A percentile compares a stretch with the other conserved stretches of the same genome.
These are phyloP conservation scores for Odontamblyopus rebecca DNA, from an alignment of 2,797 vertebrate species.

Conservation along the genomic window DNA sequence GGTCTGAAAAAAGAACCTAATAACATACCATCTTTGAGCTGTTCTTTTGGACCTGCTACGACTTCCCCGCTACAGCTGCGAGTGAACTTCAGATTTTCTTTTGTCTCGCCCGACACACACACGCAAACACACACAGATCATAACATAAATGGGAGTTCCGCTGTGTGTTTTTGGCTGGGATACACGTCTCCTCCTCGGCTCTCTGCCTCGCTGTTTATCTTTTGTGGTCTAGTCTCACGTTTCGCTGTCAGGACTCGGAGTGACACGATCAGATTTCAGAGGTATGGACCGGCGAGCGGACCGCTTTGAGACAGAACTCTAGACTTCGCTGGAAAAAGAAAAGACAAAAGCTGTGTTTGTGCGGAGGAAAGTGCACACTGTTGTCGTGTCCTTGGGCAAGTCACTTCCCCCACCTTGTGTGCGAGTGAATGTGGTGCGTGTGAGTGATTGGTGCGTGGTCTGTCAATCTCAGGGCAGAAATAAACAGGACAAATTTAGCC, in stretches of 20 bases:
- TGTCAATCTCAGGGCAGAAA: no score
- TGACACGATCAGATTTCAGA: conserved; percentile 39
- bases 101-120: conserved; percentile 29
- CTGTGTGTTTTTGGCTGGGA: conserved; percentile 48
- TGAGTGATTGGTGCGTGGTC: no score
- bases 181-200: conserved; percentile 52
- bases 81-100: conserved; percentile 42
- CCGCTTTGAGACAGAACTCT: conserved; percentile 37
- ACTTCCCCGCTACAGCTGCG: conserved; percentile 25
- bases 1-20: no score
- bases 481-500: no score
- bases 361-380: conserved; percentile 6
- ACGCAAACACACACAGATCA: conserved; percentile 1
- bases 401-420: no score
- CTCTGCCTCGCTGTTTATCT: conserved; percentile 38
- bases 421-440: no score
- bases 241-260: conserved; percentile 39
- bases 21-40: no score
- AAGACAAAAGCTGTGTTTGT: conserved; percentile 22
- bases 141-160: conserved; percentile 50
- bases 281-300: background rate
- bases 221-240: conserved; percentile 44
- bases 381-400: background rate
- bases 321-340: conserved; percentile 24
- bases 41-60: conserved; percentile 12